phyloP scores from a whole-genome alignment of 2,888 invertebrate species.

The Eilema griseolum region DNA sequence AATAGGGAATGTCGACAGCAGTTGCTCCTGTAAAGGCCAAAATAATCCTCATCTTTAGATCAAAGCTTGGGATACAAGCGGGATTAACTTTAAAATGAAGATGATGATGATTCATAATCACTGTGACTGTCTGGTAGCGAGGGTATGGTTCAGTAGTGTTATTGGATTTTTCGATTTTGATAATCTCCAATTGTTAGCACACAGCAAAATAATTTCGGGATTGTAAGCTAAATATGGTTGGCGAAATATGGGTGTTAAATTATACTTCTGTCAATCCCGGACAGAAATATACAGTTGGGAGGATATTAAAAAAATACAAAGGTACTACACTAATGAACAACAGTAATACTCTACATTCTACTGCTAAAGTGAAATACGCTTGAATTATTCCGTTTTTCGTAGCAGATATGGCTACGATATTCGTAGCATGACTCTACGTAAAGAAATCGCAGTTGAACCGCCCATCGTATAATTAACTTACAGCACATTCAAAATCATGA shows the following conservation, averaged over 20 bases:
- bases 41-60: too few relatives aligned
- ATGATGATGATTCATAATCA: constrained; percentile 8
- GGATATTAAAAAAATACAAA: constrained; percentile 11
- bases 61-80: too few relatives aligned
- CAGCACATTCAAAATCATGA: neutral
- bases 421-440: neutral
- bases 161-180: neutral
- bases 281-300: neutral
- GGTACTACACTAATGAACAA: constrained; percentile 33
- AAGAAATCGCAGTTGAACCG: neutral
- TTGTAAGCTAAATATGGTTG: neutral
- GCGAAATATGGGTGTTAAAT: too few relatives aligned
- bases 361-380: neutral
- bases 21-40: too few relatives aligned
- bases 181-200: neutral
- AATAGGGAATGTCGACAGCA: too few relatives aligned
- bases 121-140: constrained; percentile 3
- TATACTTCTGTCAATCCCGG: neutral
- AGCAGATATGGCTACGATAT: neutral
- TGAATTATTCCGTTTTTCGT: neutral
- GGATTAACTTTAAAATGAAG: too few relatives aligned
- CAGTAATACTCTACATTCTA: constrained; percentile 34
- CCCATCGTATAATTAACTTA: neutral
- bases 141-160: neutral
- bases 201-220: neutral